These are phyloP conservation scores for Centropristis striata DNA, from an alignment of 2,113 vertebrate species.

Conservation along the genomic window DNA sequence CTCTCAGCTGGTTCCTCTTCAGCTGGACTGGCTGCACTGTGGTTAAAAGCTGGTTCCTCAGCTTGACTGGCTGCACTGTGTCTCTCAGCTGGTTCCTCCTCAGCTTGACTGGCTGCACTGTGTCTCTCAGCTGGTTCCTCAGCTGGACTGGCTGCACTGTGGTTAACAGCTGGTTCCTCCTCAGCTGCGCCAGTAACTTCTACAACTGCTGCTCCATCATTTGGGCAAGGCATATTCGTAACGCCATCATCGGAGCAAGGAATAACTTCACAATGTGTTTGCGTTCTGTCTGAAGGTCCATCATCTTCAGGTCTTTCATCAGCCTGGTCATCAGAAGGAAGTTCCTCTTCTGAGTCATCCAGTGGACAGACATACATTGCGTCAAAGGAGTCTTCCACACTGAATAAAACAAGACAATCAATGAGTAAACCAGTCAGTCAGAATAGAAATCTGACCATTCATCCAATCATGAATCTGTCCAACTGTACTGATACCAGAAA, in stretches of 20 bases:
- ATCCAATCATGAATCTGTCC: neutral
- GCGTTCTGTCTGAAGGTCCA: neutral
- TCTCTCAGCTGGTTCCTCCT: too few species aligned
- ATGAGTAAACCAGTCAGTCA: neutral
- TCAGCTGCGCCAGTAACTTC: neutral
- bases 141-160: too few species aligned
- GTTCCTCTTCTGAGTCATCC: neutral
- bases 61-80: too few species aligned
- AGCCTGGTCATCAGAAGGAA: too few species aligned
- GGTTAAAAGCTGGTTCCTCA: too few species aligned
- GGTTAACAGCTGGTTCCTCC: too few species aligned
- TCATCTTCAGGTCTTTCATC: neutral
- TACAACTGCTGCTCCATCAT: neutral
- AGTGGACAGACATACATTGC: neutral
- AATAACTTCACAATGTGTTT: neutral
- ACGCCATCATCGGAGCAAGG: neutral
- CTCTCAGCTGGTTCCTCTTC: too few species aligned
- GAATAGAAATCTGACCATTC: neutral
- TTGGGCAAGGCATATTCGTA: neutral
- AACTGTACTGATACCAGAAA: too few species aligned
- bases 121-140: too few species aligned
- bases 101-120: too few species aligned
- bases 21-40: too few species aligned
- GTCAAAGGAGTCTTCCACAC: neutral
- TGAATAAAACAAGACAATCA: neutral